These are phyloP conservation scores for Muscicapa comitata DNA, from an alignment of 2,797 vertebrate genomes.

Conservation along the genomic window DNA sequence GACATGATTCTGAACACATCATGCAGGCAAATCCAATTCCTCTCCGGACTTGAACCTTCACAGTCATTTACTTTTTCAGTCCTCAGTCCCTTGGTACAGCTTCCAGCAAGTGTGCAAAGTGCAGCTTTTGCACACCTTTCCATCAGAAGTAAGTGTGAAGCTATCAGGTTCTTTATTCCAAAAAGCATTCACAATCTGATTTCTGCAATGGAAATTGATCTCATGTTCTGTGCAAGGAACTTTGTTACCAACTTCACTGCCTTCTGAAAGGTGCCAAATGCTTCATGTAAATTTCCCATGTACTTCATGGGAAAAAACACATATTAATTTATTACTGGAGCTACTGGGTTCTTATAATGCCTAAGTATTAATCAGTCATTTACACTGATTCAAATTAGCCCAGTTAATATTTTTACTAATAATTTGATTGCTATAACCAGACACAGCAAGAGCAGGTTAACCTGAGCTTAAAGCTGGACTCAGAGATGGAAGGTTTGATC, in stretches of 20 bases:
- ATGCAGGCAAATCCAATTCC: background rate
- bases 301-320: background rate
- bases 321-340: background rate
- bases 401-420: constrained; percentile 16
- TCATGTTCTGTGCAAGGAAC: background rate
- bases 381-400: background rate
- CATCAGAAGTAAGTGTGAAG: background rate
- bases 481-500: constrained; percentile 15
- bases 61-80: background rate
- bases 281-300: background rate
- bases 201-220: background rate
- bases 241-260: background rate
- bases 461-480: background rate
- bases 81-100: background rate
- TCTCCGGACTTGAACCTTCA: background rate
- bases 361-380: constrained; percentile 15
- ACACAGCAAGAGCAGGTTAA: constrained; percentile 25
- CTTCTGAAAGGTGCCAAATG: background rate
- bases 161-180: background rate
- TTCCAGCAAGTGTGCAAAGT: background rate
- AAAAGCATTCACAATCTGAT: background rate
- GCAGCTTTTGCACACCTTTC: background rate
- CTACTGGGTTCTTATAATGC: background rate
- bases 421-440: constrained; percentile 14
- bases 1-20: background rate